phyloP scores from a whole-genome alignment of 2,888 invertebrate genomes.

The Xylota segnis region DNA sequence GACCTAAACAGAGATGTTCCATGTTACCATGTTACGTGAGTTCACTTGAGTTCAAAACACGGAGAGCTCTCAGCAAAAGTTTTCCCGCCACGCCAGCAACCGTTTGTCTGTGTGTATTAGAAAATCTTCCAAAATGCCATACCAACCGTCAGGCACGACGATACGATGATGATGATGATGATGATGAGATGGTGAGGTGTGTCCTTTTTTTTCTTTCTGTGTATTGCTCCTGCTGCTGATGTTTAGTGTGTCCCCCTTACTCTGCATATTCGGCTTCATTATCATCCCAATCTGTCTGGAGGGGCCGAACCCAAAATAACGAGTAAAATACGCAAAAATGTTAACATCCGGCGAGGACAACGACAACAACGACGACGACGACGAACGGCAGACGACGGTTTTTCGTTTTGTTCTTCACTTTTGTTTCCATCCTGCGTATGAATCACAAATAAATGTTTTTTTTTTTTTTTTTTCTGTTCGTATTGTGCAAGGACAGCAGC shows the following conservation, averaged over 20 bases:
- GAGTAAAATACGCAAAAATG: conserved; percentile 67
- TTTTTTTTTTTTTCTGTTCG: neutral
- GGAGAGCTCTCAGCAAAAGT: conserved; percentile 59
- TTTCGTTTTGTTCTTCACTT: conserved; percentile 2
- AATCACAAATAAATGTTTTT: conserved; percentile 47
- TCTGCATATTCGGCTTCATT: conserved; percentile 37
- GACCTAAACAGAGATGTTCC: conserved; percentile 63
- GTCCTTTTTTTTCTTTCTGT: conserved; percentile 40
- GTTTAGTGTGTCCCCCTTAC: conserved; percentile 35
- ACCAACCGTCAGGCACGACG: conserved; percentile 38
- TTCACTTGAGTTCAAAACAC: conserved; percentile 72
- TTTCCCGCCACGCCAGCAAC: conserved; percentile 74
- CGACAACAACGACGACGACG: conserved; percentile 25
- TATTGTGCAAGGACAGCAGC: conserved; percentile 59
- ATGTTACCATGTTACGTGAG: conserved; percentile 68
- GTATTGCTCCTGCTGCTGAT: conserved; percentile 7
- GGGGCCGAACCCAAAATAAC: conserved; percentile 61
- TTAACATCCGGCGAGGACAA: conserved; percentile 62
- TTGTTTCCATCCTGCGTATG: conserved; percentile 48
- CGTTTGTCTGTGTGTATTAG: conserved; percentile 50
- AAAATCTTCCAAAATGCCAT: conserved; percentile 63
- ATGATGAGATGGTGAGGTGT: conserved; percentile 59
- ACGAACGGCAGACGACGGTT: conserved; percentile 14
- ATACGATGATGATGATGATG: conserved; percentile 16
- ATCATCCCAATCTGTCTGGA: conserved; percentile 74